phyloP scores from a whole-genome alignment of 2,113 vertebrate species.

The Coptodon rendalli region DNA sequence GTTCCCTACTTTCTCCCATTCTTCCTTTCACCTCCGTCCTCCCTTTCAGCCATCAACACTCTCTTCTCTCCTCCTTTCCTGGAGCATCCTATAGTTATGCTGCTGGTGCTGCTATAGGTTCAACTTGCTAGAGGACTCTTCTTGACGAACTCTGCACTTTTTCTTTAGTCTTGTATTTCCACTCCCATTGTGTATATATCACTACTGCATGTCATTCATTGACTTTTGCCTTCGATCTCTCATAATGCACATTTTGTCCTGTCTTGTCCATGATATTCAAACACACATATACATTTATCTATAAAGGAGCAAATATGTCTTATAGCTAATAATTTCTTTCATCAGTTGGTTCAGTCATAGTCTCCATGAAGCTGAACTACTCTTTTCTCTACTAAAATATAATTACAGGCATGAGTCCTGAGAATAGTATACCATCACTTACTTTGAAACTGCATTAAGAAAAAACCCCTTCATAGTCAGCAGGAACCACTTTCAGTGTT shows the following conservation, averaged over 20 bases:
- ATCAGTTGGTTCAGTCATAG: not conserved
- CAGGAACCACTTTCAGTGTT: not conserved
- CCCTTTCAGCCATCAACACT: accelerated
- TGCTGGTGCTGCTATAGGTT: not conserved
- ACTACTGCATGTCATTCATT: not conserved
- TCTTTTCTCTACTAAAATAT: not conserved
- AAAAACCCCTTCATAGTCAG: not conserved
- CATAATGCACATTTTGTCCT: not conserved
- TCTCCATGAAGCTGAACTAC: not conserved
- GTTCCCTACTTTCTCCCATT: not conserved
- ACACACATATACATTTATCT: not conserved
- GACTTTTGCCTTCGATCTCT: not conserved
- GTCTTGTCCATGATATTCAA: not conserved
- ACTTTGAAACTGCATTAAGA: not conserved
- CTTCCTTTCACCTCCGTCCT: not conserved
- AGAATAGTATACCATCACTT: not conserved
- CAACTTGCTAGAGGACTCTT: not conserved
- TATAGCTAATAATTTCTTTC: not conserved
- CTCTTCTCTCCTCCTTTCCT: not conserved
- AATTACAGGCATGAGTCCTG: not conserved
- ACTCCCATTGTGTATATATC: not conserved
- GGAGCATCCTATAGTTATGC: not conserved
- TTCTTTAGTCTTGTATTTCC: not conserved
- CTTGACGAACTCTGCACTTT: not conserved
- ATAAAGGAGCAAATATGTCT: not conserved